phyloP scores from a whole-genome alignment of 2,113 vertebrate species.

The Caracal caracal region DNA sequence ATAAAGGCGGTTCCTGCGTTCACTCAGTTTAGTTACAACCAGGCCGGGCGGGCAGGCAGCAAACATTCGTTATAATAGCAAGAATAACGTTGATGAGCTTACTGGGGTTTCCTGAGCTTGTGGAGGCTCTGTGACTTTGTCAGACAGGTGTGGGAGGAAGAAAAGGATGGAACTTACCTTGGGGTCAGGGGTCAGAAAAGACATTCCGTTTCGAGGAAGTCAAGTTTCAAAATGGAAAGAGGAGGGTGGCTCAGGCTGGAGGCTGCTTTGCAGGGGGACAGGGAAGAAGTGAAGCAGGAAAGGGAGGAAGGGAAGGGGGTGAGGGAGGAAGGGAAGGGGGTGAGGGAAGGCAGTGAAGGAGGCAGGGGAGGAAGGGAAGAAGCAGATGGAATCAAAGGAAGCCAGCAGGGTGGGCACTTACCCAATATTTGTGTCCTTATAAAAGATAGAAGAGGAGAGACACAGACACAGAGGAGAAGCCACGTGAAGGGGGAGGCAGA shows the following conservation, averaged over 20 bases:
- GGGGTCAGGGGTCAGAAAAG: background rate
- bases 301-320: too few species aligned
- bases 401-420: too few species aligned
- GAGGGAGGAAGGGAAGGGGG: too few species aligned
- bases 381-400: too few species aligned
- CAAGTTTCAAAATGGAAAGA: background rate
- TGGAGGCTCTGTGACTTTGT: too few species aligned
- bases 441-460: background rate
- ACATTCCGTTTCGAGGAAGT: background rate
- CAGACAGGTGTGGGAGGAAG: too few species aligned
- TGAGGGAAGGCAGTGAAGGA: too few species aligned
- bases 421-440: background rate
- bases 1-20: rapidly evolving
- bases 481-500: background rate
- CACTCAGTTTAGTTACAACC: background rate
- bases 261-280: rapidly evolving
- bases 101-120: too few species aligned
- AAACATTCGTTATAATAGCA: background rate
- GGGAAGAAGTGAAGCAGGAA: background rate
- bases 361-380: too few species aligned
- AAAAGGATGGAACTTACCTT: background rate
- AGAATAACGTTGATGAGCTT: background rate
- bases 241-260: rapidly evolving
- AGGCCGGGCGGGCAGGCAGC: too few species aligned
- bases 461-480: background rate